Evolutionary conservation across 2,797 vertebrate genomes (phyloP).

Genomic region (Sphenodon punctatus): DNA sequence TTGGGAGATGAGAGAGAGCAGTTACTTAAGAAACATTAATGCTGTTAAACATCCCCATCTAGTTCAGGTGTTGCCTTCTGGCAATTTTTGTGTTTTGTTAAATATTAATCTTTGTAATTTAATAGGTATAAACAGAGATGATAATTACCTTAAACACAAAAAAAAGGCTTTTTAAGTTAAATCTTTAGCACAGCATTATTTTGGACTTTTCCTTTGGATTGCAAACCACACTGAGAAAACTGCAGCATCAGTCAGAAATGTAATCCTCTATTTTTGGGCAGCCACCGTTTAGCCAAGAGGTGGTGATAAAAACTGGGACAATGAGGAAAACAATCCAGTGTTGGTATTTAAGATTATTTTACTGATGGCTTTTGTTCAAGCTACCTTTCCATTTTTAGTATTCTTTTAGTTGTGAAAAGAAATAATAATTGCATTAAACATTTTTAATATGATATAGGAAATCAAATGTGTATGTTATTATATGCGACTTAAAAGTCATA

Average conservation of each 20-base stretch:
- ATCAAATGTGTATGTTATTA: background rate
- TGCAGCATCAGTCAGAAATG: slow-evolving; percentile 24
- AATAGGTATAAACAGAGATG: slow-evolving; percentile 67
- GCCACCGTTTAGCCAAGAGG: background rate
- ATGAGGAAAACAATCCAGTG: background rate
- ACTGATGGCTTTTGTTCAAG: background rate
- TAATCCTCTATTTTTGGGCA: background rate
- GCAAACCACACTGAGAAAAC: slow-evolving; percentile 21
- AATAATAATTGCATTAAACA: background rate
- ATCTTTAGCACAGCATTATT: slow-evolving; percentile 43
- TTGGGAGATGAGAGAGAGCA: slow-evolving; percentile 42
- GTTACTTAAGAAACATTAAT: slow-evolving; percentile 41
- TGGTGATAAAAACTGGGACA: background rate
- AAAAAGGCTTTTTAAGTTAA: slow-evolving; percentile 61
- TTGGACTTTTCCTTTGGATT: slow-evolving; percentile 29
- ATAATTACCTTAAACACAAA: slow-evolving; percentile 64
- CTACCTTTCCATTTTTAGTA: background rate
- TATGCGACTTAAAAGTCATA: slow-evolving; percentile 19
- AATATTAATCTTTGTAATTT: slow-evolving; percentile 71
- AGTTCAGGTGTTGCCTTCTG: slow-evolving; percentile 68
- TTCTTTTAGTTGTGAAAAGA: background rate
- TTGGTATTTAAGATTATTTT: background rate
- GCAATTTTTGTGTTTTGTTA: slow-evolving; percentile 62
- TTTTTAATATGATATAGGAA: background rate
- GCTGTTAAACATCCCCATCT: slow-evolving; percentile 48